phyloP scores from a whole-genome alignment of 2,888 invertebrate genomes.

The Lottia gigantea region DNA sequence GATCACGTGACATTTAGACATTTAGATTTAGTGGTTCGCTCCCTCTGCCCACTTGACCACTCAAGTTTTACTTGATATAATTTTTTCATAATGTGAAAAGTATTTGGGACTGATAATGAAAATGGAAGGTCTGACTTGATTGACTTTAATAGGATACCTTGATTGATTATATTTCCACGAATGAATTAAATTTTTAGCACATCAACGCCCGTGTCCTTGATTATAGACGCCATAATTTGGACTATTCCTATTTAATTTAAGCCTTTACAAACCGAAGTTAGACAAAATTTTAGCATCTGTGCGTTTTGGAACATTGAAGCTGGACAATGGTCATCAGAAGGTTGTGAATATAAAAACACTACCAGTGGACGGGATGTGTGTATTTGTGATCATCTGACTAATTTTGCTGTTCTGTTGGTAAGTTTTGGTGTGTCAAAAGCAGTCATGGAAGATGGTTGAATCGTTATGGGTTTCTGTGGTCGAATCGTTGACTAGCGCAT shows the following conservation, averaged over 20 bases:
- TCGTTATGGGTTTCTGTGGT: not conserved
- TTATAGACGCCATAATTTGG: not conserved
- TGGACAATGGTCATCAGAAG: slow-evolving; percentile 54
- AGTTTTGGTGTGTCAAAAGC: slow-evolving; percentile 17
- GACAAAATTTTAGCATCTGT: slow-evolving; percentile 32
- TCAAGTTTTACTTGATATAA: too few species aligned
- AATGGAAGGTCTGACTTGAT: too few species aligned
- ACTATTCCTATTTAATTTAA: not conserved
- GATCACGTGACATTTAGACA: too few species aligned
- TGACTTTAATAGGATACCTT: too few species aligned
- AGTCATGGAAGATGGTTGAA: not conserved
- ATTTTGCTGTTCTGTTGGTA: slow-evolving; percentile 60
- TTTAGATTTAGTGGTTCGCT: too few species aligned
- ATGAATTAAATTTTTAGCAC: too few species aligned
- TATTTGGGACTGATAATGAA: too few species aligned
- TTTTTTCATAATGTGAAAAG: too few species aligned
- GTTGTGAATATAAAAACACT: slow-evolving; percentile 35
- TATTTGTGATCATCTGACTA: slow-evolving; percentile 61
- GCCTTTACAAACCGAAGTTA: slow-evolving; percentile 18
- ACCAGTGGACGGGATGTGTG: slow-evolving; percentile 46
- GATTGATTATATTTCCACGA: too few species aligned
- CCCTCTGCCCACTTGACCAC: too few species aligned
- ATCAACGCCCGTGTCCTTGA: not conserved
- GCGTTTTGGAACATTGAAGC: slow-evolving; percentile 50
- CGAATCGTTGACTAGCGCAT: too few species aligned